Evolutionary conservation across 2,113 vertebrate genomes (phyloP), one percentile per base, ranked within the genome.

Genomic region (Austrofundulus limnaeus): DNA sequence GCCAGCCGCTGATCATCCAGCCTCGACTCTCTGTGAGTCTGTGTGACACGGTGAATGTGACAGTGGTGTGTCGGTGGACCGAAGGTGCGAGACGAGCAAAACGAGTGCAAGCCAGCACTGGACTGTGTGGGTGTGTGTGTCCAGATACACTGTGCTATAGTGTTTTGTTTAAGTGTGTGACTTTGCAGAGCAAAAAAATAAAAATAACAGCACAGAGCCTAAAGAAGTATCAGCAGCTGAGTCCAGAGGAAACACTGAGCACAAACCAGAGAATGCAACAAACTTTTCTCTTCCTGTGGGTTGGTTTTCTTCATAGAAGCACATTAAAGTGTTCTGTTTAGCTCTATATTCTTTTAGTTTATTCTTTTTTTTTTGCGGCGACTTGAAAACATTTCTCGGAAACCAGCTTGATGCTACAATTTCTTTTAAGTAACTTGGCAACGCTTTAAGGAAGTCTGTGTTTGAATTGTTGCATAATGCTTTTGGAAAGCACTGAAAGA

Each of bases 41-140:
- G 74, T 75, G 82, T 85, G 85, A 87, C 61, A 52, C 48, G 16
- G 61, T 49, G 58, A 75, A 81, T 75, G 70, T 79, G 76, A 87
- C 74, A 70, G 82, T 58, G 80, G 85, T 76, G 82, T 85, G 80
- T 77, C 69, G 72, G 73, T 79, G 70, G 64, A 74, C 77, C 11
- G 56, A 84, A 83, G 80, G 73, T 70, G 80, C 53, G 67, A 89
- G 85, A 89, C 84, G 28, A 65, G 41, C 61, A 21, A 68, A 57
- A 82, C 66, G 37, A 78, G 82, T 81, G 85, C 82, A 83, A 82
- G 82, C 72, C 78, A 81, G 80, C 79, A 28, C 75, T 60, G 52
- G 24, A 37, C 78, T 59, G 66, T 70, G 69, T 65, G 41, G 56
- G 19, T 62, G 68, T 80, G 54, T 66, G 17, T 66, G 39, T 47